These are phyloP conservation scores for Oedothorax gibbosus DNA, from an alignment of 1,140 invertebrate genomes.

Conservation along the genomic window DNA sequence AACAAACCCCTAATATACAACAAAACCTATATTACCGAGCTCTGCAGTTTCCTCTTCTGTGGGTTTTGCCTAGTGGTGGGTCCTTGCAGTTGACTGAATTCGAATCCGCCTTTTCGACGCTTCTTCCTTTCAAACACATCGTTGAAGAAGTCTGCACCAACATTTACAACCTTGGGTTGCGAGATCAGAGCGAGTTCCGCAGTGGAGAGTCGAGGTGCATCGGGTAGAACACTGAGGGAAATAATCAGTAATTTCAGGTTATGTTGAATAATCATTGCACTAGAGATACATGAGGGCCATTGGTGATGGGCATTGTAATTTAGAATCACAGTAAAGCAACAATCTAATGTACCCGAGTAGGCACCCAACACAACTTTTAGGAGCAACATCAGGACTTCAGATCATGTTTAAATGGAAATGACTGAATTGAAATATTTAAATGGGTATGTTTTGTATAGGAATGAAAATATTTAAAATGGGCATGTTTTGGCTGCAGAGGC, in stretches of 20 bases:
- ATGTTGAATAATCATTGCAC: too few species aligned
- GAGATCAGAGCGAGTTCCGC: constrained; percentile 46
- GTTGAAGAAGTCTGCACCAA: constrained; percentile 28
- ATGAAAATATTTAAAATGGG: too few species aligned
- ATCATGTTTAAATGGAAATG: too few species aligned
- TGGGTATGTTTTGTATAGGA: too few species aligned
- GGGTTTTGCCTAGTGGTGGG: background rate
- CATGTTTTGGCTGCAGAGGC: too few species aligned
- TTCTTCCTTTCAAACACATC: constrained; percentile 40
- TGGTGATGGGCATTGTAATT: too few species aligned
- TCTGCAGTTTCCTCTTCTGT: constrained; percentile 49
- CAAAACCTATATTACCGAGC: constrained; percentile 31
- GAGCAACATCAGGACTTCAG: too few species aligned
- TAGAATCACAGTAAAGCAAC: too few species aligned
- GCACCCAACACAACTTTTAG: too few species aligned
- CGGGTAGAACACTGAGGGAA: constrained; percentile 48
- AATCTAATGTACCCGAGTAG: too few species aligned
- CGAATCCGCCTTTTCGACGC: constrained; percentile 20
- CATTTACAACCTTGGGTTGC: constrained; percentile 46
- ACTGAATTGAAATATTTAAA: too few species aligned
- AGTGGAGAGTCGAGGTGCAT: constrained; percentile 51
- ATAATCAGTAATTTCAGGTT: background rate
- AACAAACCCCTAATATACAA: background rate
- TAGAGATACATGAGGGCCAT: too few species aligned
- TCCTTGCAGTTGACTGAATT: background rate